Evolutionary conservation across 2,113 vertebrate species (phyloP).

Genomic region (Lota lota): DNA sequence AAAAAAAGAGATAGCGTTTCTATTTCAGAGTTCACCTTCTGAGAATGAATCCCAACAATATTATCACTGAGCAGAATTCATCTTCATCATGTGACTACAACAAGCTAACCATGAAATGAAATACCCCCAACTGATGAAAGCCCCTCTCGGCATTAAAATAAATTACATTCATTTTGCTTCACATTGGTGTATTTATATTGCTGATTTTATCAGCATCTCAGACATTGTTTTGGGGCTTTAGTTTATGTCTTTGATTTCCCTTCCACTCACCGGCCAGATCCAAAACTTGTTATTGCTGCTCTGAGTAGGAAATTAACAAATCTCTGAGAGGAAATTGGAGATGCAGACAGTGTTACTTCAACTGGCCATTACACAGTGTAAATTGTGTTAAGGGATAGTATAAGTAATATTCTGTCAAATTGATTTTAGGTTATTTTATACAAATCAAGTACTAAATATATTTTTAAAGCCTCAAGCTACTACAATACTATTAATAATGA

Average conservation of each 20-base stretch:
- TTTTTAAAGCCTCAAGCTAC: no score
- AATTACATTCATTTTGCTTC: background rate
- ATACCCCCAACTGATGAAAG: no score
- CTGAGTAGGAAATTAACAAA: slow-evolving; percentile 57
- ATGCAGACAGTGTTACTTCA: slow-evolving; percentile 23
- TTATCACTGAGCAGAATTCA: no score
- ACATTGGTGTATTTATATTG: slow-evolving; percentile 52
- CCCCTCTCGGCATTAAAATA: slow-evolving; percentile 23
- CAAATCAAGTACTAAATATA: no score
- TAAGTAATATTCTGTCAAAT: no score
- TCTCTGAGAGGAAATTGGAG: slow-evolving; percentile 49
- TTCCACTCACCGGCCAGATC: slow-evolving; percentile 31
- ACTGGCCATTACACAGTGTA: slow-evolving; percentile 7
- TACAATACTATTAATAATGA: no score
- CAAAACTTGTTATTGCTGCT: slow-evolving; percentile 44
- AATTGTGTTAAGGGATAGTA: no score
- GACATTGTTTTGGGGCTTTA: slow-evolving; percentile 40
- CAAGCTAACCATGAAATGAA: background rate
- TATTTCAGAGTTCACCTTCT: no score
- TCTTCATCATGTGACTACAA: no score
- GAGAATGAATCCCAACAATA: no score
- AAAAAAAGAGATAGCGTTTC: slow-evolving; percentile 2
- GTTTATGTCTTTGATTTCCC: slow-evolving; percentile 60
- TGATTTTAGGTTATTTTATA: no score
- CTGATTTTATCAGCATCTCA: slow-evolving; percentile 59